Percentiles rank a stretch among this genome's conserved stretches.
Conservation (phyloP, 2,797 vertebrate species). For the Thamnophis elegans region DNA sequence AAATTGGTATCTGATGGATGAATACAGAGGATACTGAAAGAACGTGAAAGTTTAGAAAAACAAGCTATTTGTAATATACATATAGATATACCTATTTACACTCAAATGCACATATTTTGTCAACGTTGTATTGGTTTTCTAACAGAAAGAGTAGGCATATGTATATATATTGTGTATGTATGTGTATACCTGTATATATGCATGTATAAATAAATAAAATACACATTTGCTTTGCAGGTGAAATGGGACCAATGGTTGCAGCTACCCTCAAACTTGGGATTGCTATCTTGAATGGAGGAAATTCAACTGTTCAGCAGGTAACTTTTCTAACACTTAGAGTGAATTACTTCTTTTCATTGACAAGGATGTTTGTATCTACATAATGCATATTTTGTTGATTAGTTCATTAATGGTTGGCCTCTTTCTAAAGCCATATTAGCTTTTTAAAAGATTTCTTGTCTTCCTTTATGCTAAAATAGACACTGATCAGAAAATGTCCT, state of each 20-base stretch:
- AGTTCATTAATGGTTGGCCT: not conserved
- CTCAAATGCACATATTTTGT: not conserved
- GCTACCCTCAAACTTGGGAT: conserved; percentile 94
- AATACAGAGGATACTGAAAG: not conserved
- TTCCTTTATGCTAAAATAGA: not conserved
- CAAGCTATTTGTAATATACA: not conserved
- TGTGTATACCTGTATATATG: not conserved
- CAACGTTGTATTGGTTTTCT: not conserved
- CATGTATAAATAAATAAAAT: not conserved
- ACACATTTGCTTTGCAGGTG: conserved; percentile 75
- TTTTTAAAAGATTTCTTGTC: not conserved
- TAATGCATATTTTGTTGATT: not conserved
- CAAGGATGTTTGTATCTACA: not conserved
- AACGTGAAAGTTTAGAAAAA: not conserved
- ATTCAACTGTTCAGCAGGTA: conserved; percentile 96
- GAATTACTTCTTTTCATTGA: not conserved
- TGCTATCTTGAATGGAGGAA: conserved; percentile 92
- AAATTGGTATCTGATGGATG: not conserved
- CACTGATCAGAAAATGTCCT: not conserved
- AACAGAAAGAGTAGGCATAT: not conserved
- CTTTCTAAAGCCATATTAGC: not conserved
- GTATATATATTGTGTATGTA: not conserved
- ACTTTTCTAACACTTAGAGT: not conserved
- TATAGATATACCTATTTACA: not conserved
- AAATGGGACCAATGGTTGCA: conserved; percentile 94